Evolutionary conservation across 1,140 invertebrate genomes (phyloP).

Genomic region (Mycetomoellerius zeteki): DNA sequence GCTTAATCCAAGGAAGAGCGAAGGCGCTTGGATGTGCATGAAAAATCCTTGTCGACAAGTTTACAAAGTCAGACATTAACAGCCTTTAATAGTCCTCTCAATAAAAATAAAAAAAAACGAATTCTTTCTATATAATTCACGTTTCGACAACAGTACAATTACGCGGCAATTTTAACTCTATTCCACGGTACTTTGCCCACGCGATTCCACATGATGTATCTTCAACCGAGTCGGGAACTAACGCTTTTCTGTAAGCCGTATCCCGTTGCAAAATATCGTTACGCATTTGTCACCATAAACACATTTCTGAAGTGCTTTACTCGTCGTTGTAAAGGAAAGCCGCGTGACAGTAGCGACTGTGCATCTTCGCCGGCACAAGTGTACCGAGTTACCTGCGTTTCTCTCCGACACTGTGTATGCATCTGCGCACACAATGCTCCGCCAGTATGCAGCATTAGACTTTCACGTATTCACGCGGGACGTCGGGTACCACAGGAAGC

Average conservation of each 20-base stretch:
- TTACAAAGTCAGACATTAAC: background rate
- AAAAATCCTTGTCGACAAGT: slow-evolving; percentile 11
- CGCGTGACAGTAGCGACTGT: slow-evolving; percentile 56
- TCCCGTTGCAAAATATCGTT: slow-evolving; percentile 56
- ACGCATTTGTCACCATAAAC: slow-evolving; percentile 63
- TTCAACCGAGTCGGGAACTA: background rate
- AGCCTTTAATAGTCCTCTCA: background rate
- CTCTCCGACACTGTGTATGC: slow-evolving; percentile 46
- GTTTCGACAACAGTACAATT: background rate
- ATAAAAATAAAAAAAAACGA: background rate
- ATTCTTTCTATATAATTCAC: background rate
- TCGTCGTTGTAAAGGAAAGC: slow-evolving; percentile 54
- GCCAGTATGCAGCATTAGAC: slow-evolving; percentile 55
- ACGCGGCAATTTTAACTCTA: slow-evolving; percentile 29
- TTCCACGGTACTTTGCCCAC: background rate
- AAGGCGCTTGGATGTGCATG: background rate
- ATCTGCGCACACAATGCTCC: slow-evolving; percentile 62
- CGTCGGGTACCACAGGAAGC: slow-evolving; percentile 63
- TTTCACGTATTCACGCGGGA: slow-evolving; percentile 62
- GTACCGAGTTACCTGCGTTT: slow-evolving; percentile 46
- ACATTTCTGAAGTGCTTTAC: slow-evolving; percentile 60
- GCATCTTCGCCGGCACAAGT: slow-evolving; percentile 53
- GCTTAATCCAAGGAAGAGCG: slow-evolving; percentile 30
- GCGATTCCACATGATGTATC: background rate
- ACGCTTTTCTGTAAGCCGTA: slow-evolving; percentile 12